Evolutionary conservation across 2,888 invertebrate genomes (phyloP).

Genomic region (Muschampia plurimacula): DNA sequence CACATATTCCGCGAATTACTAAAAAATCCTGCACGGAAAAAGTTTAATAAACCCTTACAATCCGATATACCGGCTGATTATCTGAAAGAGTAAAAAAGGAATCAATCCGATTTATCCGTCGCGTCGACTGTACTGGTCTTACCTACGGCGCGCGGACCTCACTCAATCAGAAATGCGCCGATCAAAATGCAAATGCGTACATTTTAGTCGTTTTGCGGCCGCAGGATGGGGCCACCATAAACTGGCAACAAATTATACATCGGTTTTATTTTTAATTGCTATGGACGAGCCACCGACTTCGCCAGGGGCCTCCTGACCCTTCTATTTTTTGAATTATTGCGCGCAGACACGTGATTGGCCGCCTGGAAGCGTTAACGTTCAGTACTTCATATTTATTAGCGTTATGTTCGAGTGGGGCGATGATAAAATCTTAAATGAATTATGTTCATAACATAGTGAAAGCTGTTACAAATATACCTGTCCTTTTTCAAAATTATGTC

Average conservation of each 20-base stretch:
- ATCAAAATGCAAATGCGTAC: conserved; percentile 75
- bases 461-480: conserved; percentile 31
- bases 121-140: conserved; percentile 24
- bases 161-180: conserved; percentile 77
- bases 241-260: conserved; percentile 80
- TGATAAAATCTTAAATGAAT: conserved; percentile 63
- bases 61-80: conserved; percentile 38
- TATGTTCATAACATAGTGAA: conserved; percentile 48
- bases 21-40: conserved; percentile 32
- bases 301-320: conserved; percentile 70
- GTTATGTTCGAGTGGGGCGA: conserved; percentile 56
- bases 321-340: conserved; percentile 79
- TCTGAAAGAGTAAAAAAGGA: conserved; percentile 40
- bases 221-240: conserved; percentile 67
- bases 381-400: conserved; percentile 55
- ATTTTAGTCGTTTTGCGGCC: conserved; percentile 70
- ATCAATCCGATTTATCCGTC: conserved; percentile 36
- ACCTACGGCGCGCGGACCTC: conserved; percentile 56
- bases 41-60: conserved; percentile 30
- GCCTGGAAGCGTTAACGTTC: conserved; percentile 58
- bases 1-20: conserved; percentile 29
- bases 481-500: conserved; percentile 32
- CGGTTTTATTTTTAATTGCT: conserved; percentile 83
- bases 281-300: conserved; percentile 78
- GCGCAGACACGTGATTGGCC: conserved; percentile 79